Evolutionary conservation across 92 coral and sea anemone genomes (phyloP).

Genomic region (Zoanthus solanderi): DNA sequence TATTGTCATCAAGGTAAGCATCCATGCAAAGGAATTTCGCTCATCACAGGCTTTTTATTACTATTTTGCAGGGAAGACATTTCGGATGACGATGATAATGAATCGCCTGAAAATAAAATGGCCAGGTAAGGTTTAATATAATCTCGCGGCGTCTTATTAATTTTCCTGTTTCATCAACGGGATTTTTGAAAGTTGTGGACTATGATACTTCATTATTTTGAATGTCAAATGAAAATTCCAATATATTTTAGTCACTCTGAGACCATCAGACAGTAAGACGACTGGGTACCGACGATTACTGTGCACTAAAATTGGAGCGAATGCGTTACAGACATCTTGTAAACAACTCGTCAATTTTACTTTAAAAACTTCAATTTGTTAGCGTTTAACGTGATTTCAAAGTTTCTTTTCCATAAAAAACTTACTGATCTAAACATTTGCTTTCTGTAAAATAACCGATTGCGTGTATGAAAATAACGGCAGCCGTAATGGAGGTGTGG

Average conservation of each 20-base stretch:
- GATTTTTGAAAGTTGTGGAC: background rate
- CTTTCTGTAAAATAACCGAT: background rate
- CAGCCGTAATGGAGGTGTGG: slow-evolving; percentile 11
- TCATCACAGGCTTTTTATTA: background rate
- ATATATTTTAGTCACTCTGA: slow-evolving; percentile 13
- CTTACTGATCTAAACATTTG: background rate
- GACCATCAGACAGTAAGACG: slow-evolving; percentile 4
- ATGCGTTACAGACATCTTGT: slow-evolving; percentile 26
- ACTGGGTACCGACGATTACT: background rate
- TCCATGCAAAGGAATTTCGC: background rate
- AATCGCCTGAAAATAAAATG: slow-evolving; percentile 79
- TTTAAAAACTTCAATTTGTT: background rate
- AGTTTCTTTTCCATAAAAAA: background rate
- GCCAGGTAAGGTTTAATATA: slow-evolving; percentile 70
- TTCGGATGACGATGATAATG: slow-evolving; percentile 90
- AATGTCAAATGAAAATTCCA: background rate
- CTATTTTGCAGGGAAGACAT: slow-evolving; percentile 79
- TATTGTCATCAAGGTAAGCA: background rate
- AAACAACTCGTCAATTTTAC: background rate
- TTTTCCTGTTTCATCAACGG: background rate
- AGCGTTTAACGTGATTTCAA: slow-evolving; percentile 28
- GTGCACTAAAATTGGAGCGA: background rate
- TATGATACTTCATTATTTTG: background rate
- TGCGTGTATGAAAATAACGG: slow-evolving; percentile 21
- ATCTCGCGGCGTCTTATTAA: background rate